Evolutionary conservation across 2,797 vertebrate species (phyloP).

Genomic region (Spondyliosoma cantharus): DNA sequence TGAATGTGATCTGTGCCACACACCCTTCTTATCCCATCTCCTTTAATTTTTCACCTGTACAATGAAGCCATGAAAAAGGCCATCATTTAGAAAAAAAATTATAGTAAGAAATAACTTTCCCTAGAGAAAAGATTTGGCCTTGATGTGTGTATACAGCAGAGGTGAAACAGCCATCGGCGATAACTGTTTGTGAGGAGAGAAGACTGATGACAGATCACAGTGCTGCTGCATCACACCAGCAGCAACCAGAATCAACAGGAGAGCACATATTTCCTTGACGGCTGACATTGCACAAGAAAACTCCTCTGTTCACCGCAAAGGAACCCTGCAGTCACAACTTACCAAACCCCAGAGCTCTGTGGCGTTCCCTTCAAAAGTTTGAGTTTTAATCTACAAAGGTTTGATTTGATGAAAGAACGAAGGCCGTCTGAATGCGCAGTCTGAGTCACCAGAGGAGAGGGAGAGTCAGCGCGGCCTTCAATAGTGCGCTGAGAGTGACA

Average conservation of each 20-base stretch:
- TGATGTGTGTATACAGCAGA: no score
- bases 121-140: no score
- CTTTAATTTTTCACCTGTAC: no score
- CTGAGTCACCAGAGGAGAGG: background rate
- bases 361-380: background rate
- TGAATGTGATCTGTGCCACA: no score
- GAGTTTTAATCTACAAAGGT: background rate
- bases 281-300: slow-evolving; percentile 1
- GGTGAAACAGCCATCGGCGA: no score
- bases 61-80: no score
- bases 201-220: background rate
- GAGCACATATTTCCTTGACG: slow-evolving; percentile 10
- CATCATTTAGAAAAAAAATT: no score
- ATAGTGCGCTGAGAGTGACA: background rate
- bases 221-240: background rate
- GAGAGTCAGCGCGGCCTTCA: background rate
- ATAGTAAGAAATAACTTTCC: no score
- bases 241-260: background rate
- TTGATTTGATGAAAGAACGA: background rate
- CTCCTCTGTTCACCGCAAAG: background rate
- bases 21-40: no score
- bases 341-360: background rate
- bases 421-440: background rate
- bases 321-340: background rate
- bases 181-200: background rate